A percentile compares a stretch with the other conserved stretches of the same genome.
Conservation (phyloP, 2,888 invertebrate species). For the Stenodema calcarata region DNA sequence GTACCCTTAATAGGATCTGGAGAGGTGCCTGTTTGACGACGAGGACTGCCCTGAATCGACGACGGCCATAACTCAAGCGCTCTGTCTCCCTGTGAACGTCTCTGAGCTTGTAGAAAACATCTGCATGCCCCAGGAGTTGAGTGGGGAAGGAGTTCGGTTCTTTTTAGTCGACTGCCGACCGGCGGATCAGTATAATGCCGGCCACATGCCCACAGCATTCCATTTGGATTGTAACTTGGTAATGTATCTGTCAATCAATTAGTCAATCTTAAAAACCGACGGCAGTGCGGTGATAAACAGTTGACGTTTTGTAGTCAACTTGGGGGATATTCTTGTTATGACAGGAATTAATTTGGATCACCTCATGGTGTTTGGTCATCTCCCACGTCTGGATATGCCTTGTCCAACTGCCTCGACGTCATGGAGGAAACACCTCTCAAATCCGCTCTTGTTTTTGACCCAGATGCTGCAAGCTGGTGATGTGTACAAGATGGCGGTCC, state of each 20-base stretch:
- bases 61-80: slow-evolving; percentile 74
- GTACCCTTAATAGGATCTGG: slow-evolving; percentile 55
- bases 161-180: slow-evolving; percentile 97
- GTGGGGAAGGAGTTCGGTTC: slow-evolving; percentile 64
- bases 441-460: too few relatives aligned
- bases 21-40: slow-evolving; percentile 62
- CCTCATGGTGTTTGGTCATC: too few relatives aligned
- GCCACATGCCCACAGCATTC: slow-evolving; percentile 96
- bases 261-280: too few relatives aligned
- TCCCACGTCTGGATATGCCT: too few relatives aligned
- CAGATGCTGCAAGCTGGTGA: slow-evolving; percentile 95
- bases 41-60: slow-evolving; percentile 64
- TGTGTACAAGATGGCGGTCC: slow-evolving; percentile 92
- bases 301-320: too few relatives aligned
- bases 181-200: slow-evolving; percentile 94
- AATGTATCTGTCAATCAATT: slow-evolving; percentile 52
- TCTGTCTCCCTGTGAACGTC: slow-evolving; percentile 96
- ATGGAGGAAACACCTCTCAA: too few relatives aligned
- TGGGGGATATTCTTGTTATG: too few relatives aligned
- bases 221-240: slow-evolving; percentile 94
- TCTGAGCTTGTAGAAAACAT: slow-evolving; percentile 88
- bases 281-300: too few relatives aligned
- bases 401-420: too few relatives aligned
- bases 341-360: too few relatives aligned
- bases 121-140: slow-evolving; percentile 60